Evolutionary conservation across 37 sponge, comb jelly and placozoan species (phyloP).

Genomic region (Diacarnus erythraeanus): DNA sequence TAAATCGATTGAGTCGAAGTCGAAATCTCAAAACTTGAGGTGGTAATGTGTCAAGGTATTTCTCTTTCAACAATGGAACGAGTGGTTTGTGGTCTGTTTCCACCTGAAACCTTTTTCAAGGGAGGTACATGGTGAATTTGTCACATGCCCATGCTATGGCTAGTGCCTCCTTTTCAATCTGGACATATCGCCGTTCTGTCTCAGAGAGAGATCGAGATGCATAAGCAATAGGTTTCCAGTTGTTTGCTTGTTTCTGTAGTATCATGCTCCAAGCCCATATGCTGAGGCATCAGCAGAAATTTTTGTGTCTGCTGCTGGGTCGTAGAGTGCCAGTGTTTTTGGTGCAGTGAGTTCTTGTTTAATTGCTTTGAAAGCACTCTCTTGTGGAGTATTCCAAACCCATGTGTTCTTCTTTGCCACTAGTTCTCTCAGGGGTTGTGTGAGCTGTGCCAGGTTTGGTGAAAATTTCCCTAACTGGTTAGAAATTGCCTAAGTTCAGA

Average conservation of each 20-base stretch:
- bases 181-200: slow-evolving; percentile 35
- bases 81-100: too few species aligned
- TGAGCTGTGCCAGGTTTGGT: slow-evolving; percentile 27
- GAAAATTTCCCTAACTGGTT: slow-evolving; percentile 58
- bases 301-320: slow-evolving; percentile 25
- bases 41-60: too few species aligned
- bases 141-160: slow-evolving; percentile 33
- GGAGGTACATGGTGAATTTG: slow-evolving; percentile 24
- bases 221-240: slow-evolving; percentile 53
- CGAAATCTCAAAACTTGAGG: too few species aligned
- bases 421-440: slow-evolving; percentile 43
- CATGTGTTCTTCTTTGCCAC: slow-evolving; percentile 30
- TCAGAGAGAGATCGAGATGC: slow-evolving; percentile 37
- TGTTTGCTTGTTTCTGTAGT: slow-evolving; percentile 5
- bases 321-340: slow-evolving; percentile 35
- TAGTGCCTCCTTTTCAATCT: slow-evolving; percentile 52
- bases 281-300: slow-evolving; percentile 49
- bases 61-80: too few species aligned
- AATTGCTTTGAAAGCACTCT: slow-evolving; percentile 7
- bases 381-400: slow-evolving; percentile 42
- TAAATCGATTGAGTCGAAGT: too few species aligned
- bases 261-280: slow-evolving; percentile 35
- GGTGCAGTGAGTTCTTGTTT: slow-evolving; percentile 39
- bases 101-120: too few species aligned
- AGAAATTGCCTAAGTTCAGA: slow-evolving; percentile 55